These are phyloP conservation scores for Antheraea assamensis DNA, from an alignment of 2,888 invertebrate genomes.

Conservation along the genomic window DNA sequence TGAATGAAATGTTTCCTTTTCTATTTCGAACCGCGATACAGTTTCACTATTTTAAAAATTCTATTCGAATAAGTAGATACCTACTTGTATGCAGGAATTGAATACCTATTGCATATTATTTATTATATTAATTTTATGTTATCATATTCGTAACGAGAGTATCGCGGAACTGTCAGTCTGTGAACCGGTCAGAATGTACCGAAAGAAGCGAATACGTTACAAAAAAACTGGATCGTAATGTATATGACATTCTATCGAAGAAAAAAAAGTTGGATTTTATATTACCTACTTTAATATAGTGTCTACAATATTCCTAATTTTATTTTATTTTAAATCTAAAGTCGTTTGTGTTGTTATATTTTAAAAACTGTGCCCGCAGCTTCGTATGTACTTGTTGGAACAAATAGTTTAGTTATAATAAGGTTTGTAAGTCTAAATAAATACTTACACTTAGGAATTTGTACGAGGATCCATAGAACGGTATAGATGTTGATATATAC, in stretches of 20 bases:
- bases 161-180: conserved; percentile 23
- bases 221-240: conserved; percentile 28
- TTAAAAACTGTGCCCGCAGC: not conserved
- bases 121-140: conserved; percentile 17
- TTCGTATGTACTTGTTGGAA: not conserved
- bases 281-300: conserved; percentile 18
- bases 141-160: conserved; percentile 18
- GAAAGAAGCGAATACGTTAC: conserved; percentile 26
- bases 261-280: conserved; percentile 21
- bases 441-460: too few species aligned
- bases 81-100: conserved; percentile 17
- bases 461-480: too few species aligned
- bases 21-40: not conserved
- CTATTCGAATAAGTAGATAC: not conserved
- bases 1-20: conserved; percentile 16
- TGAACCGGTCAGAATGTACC: conserved; percentile 30
- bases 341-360: too few species aligned
- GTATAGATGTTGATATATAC: too few species aligned
- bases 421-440: too few species aligned
- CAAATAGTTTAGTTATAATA: too few species aligned
- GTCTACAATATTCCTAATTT: not conserved
- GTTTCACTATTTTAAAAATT: not conserved
- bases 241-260: conserved; percentile 13
- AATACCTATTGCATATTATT: not conserved
- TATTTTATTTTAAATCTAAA: not conserved